Percentiles rank a stretch among this genome's conserved stretches.
Evolutionary conservation across 2,797 vertebrate genomes (phyloP).

Genomic region (Microtus agrestis): DNA sequence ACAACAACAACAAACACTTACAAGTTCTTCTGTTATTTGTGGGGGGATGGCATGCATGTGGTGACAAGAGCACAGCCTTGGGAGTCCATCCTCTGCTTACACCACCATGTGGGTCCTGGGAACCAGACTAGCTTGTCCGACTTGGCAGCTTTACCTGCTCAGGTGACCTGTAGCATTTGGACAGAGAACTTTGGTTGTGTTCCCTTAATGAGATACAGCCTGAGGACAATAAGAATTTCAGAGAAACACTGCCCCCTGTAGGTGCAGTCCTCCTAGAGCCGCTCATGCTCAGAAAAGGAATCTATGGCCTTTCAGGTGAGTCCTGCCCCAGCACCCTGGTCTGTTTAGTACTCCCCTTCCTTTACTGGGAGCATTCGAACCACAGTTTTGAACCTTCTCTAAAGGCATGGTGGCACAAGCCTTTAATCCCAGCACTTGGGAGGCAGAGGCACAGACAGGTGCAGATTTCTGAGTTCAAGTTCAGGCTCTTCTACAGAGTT

Average conservation of each 20-base stretch:
- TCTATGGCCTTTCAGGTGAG: conserved; percentile 27
- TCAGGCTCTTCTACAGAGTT: neutral
- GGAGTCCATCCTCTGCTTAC: neutral
- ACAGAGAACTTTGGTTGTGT: neutral
- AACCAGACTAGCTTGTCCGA: neutral
- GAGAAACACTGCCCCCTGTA: conserved; percentile 40
- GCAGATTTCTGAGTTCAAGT: neutral
- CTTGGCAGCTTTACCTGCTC: neutral
- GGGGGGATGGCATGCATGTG: neutral
- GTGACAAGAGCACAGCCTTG: neutral
- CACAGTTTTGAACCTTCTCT: conserved; percentile 16
- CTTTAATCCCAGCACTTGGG: neutral
- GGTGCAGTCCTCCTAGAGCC: neutral
- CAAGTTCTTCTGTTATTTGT: neutral
- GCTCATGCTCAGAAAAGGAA: neutral
- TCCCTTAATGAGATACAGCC: neutral
- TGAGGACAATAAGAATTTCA: conserved; percentile 32
- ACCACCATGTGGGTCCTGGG: neutral
- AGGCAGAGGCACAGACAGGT: neutral
- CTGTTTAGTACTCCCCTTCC: neutral
- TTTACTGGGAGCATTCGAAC: neutral
- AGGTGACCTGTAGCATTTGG: conserved; percentile 1
- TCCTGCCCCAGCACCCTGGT: neutral
- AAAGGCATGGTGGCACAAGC: neutral
- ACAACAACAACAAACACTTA: neutral